These are phyloP conservation scores for Rhea pennata DNA, from an alignment of 2,113 vertebrate species.

Conservation along the genomic window DNA sequence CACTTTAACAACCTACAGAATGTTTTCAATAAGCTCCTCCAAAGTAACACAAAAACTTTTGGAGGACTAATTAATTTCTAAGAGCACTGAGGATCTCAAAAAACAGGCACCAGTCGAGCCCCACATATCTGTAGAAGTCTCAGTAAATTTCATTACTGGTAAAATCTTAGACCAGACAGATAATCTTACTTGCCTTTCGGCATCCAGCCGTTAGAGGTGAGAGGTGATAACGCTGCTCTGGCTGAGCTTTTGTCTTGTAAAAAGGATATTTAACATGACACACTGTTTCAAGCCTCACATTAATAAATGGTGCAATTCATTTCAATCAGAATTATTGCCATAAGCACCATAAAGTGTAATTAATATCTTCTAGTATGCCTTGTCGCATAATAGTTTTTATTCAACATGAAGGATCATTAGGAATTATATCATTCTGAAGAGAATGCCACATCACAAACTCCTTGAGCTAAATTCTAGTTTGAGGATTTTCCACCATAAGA, in stretches of 20 bases:
- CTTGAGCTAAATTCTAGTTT: not conserved
- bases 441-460: not conserved
- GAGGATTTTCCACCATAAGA: not conserved
- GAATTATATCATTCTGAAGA: not conserved
- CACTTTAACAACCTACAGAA: not conserved
- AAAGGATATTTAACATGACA: not conserved
- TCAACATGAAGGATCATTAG: not conserved
- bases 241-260: not conserved
- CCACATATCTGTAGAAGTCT: not conserved
- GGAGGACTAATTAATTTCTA: not conserved
- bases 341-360: conserved; percentile 30
- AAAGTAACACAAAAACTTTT: not conserved
- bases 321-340: conserved; percentile 30
- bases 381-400: not conserved
- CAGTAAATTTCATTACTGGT: not conserved
- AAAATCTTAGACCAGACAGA: not conserved
- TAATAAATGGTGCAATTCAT: conserved; percentile 30
- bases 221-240: not conserved
- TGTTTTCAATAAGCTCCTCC: not conserved
- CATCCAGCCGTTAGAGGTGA: conserved; percentile 5
- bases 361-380: not conserved
- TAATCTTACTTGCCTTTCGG: conserved; percentile 7
- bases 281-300: not conserved
- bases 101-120: not conserved
- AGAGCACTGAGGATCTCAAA: not conserved